A percentile compares a stretch with the other conserved stretches of the same genome.
phyloP scores from a whole-genome alignment of 2,797 vertebrate genomes.

The Holocentrus rufus region DNA sequence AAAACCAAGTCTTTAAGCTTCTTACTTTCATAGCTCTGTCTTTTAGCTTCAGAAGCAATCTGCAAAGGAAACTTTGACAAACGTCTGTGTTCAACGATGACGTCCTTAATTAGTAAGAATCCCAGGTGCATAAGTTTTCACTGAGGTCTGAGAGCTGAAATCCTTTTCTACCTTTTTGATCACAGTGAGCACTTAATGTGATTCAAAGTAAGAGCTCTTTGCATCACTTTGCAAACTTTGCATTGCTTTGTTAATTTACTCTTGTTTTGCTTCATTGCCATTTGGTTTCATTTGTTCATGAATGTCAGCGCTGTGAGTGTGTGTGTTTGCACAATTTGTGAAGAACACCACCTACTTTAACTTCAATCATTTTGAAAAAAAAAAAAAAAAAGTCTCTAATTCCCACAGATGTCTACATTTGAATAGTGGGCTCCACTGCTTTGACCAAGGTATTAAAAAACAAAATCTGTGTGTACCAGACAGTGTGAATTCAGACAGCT shows the following conservation, averaged over 20 bases:
- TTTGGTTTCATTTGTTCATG: conserved; percentile 29
- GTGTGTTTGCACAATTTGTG: not conserved
- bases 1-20: conserved; percentile 14
- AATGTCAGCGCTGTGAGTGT: conserved; percentile 1
- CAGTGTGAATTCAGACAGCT: conserved; percentile 38
- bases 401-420: conserved; percentile 55
- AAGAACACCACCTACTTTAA: conserved; percentile 16
- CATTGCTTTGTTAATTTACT: not conserved
- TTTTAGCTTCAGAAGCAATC: conserved; percentile 24
- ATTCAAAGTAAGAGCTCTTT: conserved; percentile 2
- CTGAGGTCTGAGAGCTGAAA: conserved; percentile 26
- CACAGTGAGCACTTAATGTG: not conserved
- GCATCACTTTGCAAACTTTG: not conserved
- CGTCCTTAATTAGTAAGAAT: conserved; percentile 52
- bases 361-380: conserved; percentile 42
- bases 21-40: conserved; percentile 25
- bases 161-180: conserved; percentile 37
- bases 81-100: conserved; percentile 2
- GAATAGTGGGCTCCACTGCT: conserved; percentile 54
- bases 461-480: conserved; percentile 33
- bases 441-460: conserved; percentile 40
- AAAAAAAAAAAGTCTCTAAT: conserved; percentile 38
- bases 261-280: conserved; percentile 28
- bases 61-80: conserved; percentile 35
- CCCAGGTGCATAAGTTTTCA: conserved; percentile 24